A percentile compares a stretch with the other conserved stretches of the same genome.
Conservation (phyloP, 2,113 vertebrate species). For the Microtus richardsoni region DNA sequence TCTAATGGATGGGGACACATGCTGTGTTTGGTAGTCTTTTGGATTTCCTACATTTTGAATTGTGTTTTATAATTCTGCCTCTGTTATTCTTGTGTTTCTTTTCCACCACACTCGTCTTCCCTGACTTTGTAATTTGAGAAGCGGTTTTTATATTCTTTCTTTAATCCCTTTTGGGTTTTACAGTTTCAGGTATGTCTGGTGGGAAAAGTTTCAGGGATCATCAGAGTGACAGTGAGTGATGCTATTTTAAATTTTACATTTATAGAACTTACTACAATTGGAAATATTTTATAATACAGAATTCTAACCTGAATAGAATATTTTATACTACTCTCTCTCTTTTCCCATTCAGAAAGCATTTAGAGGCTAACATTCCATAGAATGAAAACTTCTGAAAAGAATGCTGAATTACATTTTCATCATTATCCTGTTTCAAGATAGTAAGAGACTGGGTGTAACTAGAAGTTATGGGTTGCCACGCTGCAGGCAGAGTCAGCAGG, state of each 20-base stretch:
- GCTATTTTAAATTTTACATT: slow-evolving; percentile 7
- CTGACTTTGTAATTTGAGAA: background rate
- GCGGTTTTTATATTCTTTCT: slow-evolving; percentile 10
- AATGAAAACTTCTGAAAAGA: background rate
- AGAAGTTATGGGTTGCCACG: background rate
- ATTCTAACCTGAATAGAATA: background rate
- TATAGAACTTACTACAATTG: background rate
- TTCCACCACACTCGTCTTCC: accelerated
- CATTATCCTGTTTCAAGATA: background rate
- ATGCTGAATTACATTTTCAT: background rate
- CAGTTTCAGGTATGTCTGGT: background rate
- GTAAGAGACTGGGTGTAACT: background rate
- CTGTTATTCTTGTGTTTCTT: background rate
- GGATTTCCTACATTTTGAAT: slow-evolving; percentile 17
- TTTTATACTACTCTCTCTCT: background rate
- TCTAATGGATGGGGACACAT: slow-evolving; percentile 6
- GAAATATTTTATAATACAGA: background rate
- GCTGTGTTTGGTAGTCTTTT: slow-evolving; percentile 53
- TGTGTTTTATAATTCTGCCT: slow-evolving; percentile 13
- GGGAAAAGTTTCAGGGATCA: background rate
- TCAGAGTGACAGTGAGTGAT: background rate
- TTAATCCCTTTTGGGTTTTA: slow-evolving; percentile 40
- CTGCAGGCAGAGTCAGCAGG: background rate
- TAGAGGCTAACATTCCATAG: background rate
- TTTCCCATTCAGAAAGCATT: background rate